phyloP scores from a whole-genome alignment of 2,113 vertebrate genomes.

The Peromyscus maniculatus region DNA sequence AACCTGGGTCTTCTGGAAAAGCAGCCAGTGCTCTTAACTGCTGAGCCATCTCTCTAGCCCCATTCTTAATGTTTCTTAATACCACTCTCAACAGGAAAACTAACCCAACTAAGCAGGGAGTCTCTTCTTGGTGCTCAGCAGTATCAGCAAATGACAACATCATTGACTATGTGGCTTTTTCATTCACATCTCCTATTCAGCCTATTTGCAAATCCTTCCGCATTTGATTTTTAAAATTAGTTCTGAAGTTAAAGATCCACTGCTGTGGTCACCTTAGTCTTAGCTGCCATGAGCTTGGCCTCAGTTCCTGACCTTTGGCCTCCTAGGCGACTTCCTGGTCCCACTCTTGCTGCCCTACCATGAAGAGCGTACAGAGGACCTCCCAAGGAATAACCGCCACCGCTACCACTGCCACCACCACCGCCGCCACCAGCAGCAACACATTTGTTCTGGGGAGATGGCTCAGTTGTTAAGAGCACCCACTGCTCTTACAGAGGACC shows the following conservation, averaged over 20 bases:
- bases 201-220: neutral
- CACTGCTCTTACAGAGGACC: neutral
- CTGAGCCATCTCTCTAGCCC: neutral
- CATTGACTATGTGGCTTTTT: neutral
- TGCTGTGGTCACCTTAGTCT: neutral
- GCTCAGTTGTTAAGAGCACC: neutral
- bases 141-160: neutral
- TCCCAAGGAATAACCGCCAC: neutral
- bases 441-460: neutral
- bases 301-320: neutral
- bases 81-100: neutral
- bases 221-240: neutral
- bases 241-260: neutral
- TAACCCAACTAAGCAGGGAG: neutral
- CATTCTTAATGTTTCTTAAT: constrained; percentile 4
- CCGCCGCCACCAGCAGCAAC: neutral
- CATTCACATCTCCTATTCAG: no score
- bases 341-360: neutral
- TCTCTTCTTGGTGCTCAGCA: neutral
- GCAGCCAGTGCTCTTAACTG: neutral
- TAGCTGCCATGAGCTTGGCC: neutral
- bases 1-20: neutral
- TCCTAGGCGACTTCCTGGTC: neutral
- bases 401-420: neutral
- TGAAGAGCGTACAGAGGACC: neutral